Base-by-base conservation (phyloP, 92 coral and sea anemone genomes). In the Palythoa grandis region DNA sequence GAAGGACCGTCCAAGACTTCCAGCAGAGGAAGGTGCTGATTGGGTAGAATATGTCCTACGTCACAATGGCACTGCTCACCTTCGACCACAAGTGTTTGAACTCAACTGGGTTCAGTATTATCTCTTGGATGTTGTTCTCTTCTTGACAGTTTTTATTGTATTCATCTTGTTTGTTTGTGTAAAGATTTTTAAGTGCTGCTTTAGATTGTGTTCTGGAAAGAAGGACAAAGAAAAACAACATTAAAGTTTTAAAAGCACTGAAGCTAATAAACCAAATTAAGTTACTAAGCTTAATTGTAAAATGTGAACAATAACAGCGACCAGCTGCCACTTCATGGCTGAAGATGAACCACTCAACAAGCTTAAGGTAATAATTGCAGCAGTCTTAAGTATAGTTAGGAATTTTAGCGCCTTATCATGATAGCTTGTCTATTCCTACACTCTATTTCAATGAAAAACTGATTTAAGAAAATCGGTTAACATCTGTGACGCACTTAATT, bases 1-100 rank as follows among this genome's bases (percentile, higher is more conserved):
- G 58, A 74, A 47, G 47, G 78, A 74, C 17, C 43, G 43, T 17
- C 17, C 10, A 15, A 38, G 38, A 29, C 70, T 35, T 37, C 83
- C 83, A 23, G 70, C 24, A 58, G 24, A 78, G 23, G 24, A 57
- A 35, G 83, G 70, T 7, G 83, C 83, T 78, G 83, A 78, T 57
- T 78, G 83, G 83, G 69, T 78, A 16, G 83, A 78, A 61, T 58
- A 78, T 56, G 83, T 78, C 29, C 15, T 78, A 78, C 69, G 83
- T 56, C 83, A 78, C 70, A 58, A 78, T 78, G 83, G 83, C 24
- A 58, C 83, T 1, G 20, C 70, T 17, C 70, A 78, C 35, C 70
- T 78, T n/a, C 69, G 70, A 29, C 52, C 83, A n/a, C 39, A 58
- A 78, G 70, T 57, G 35, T 56, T 78, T n/a, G 65, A 35, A 4